Base-by-base conservation (phyloP, 1,140 invertebrate genomes). In the Brachionus paranguensis region DNA sequence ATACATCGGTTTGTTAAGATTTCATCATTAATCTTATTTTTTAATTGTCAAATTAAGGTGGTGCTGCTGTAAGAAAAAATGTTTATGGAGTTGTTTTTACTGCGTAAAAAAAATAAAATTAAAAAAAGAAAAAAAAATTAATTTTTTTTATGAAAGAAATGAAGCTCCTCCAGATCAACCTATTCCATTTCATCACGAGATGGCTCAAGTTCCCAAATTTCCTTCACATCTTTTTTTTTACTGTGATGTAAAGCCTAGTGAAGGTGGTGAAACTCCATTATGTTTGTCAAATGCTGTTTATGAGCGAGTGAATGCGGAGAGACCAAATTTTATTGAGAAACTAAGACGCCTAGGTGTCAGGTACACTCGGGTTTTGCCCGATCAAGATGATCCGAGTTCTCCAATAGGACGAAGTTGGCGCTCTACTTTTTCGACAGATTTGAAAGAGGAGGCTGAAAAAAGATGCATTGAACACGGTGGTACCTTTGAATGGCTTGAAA, bases 141-240 rank as follows among this genome's bases (percentile, higher is more conserved):
- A 60, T 6, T 81, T 24, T 41, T 17, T 29, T n/a, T 60, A 64
- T 45, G 8, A 79, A 81, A 81, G 78, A 14, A 88, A 87, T 43
- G 87, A 88, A 83, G 85, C 87, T 3, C 87, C 87, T 12, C 87
- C 86, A 8, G 86, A 87, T n/a, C 81, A 85, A 43, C 84, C 85
- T 8, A 87, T 88, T 41, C 86, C 86, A 1, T 88, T 87, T 53
- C 87, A 88, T 60, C 87, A 88, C 60, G 87, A 88, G 68, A 88
- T 88, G 87, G 87, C 87, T 4, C 87, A 88, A 74, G 86, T 87
- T 1, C 87, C 86, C 0, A 86, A 85, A n/a, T 87, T 85, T 76
- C 87, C 87, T 6, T 85, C 81, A 1, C 84, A 85, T 11, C 50
- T 88, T 3, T 87, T 87, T 78, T 88, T 88, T 84, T 87, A 85